These are phyloP conservation scores for Noctua janthina DNA, from an alignment of 2,888 invertebrate species.

Conservation along the genomic window DNA sequence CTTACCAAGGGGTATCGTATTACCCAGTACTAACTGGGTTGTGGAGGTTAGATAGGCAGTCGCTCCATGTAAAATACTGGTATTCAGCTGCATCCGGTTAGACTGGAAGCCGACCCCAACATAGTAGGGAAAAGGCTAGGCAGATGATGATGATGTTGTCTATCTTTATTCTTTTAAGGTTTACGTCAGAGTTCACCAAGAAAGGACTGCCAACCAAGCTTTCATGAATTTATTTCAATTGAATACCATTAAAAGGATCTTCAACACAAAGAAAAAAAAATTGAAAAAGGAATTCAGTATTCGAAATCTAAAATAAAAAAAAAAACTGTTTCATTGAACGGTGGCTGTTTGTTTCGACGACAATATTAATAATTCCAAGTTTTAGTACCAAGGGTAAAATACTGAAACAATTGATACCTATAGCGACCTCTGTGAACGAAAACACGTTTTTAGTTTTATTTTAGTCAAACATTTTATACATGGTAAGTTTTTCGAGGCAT, in stretches of 20 bases:
- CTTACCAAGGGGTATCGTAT: too few relatives aligned
- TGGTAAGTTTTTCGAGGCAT: background rate
- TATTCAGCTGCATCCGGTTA: too few relatives aligned
- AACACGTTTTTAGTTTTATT: background rate
- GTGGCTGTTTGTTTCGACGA: background rate
- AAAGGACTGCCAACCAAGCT: background rate
- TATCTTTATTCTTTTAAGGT: too few relatives aligned
- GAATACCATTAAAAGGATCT: background rate
- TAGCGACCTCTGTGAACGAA: background rate
- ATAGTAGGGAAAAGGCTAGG: too few relatives aligned
- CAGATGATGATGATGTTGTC: too few relatives aligned
- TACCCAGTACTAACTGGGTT: too few relatives aligned
- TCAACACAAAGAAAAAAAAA: too few relatives aligned
- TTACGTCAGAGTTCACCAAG: too few relatives aligned
- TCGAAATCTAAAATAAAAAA: background rate
- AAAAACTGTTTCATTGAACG: background rate
- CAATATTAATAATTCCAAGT: constrained; percentile 5
- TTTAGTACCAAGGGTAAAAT: constrained; percentile 9
- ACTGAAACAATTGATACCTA: background rate
- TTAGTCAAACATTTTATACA: background rate
- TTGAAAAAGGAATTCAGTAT: background rate
- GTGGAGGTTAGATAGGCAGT: too few relatives aligned
- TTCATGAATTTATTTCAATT: background rate
- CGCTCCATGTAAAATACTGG: too few relatives aligned
- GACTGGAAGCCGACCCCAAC: too few relatives aligned